These are phyloP conservation scores for Tyto alba DNA, from an alignment of 2,113 vertebrate genomes.

Conservation along the genomic window DNA sequence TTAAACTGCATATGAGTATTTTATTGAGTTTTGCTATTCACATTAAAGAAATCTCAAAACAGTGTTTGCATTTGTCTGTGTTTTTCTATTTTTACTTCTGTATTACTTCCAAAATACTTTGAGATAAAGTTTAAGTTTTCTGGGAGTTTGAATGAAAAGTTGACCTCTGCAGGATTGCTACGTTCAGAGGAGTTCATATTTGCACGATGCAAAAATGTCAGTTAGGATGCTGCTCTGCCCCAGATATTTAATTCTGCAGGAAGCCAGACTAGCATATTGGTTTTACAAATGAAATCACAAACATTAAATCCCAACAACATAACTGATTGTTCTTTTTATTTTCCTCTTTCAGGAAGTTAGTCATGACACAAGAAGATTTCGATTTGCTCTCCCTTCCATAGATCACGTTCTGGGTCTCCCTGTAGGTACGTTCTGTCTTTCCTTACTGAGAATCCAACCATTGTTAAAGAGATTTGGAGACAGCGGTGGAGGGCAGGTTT, in stretches of 20 bases:
- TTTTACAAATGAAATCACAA: background rate
- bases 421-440: constrained; percentile 75
- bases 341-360: constrained; percentile 79
- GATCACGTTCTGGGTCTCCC: constrained; percentile 90
- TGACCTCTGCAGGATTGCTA: background rate
- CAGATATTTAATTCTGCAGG: background rate
- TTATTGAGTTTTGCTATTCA: background rate
- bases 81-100: background rate
- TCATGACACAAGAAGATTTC: constrained; percentile 92
- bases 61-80: background rate
- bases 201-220: background rate
- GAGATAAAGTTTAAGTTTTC: background rate
- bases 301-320: background rate
- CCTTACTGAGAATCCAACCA: background rate
- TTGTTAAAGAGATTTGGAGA: background rate
- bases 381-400: constrained; percentile 85
- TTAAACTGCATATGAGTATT: background rate
- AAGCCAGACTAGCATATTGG: background rate
- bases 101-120: background rate
- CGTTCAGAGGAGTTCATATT: background rate
- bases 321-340: background rate
- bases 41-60: background rate
- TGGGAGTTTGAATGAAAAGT: background rate
- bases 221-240: background rate
- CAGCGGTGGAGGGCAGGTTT: too few relatives aligned